Evolutionary conservation across 2,797 vertebrate genomes (phyloP).

Genomic region (Myotis daubentonii): DNA sequence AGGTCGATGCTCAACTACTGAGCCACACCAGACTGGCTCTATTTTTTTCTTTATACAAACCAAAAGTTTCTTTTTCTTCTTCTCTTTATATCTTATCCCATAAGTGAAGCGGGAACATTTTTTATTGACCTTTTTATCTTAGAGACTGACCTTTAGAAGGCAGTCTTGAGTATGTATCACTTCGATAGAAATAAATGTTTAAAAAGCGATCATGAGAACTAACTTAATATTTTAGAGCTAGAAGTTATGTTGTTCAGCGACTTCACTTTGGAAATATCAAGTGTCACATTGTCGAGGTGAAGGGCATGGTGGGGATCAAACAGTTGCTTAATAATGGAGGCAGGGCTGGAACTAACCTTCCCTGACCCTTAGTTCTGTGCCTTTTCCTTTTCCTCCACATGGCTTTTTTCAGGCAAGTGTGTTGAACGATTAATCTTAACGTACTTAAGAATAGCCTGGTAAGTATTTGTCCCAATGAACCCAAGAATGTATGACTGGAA

Average conservation of each 20-base stretch:
- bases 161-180: not conserved
- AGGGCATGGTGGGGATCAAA: not conserved
- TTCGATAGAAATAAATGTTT: constrained; percentile 21
- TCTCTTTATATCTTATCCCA: not conserved
- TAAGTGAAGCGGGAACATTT: not conserved
- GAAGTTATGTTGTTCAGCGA: not conserved
- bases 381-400: not conserved
- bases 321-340: not conserved
- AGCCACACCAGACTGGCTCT: not conserved
- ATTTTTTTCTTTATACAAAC: not conserved
- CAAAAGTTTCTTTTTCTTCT: not conserved
- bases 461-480: not conserved
- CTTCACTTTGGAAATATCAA: not conserved
- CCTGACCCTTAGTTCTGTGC: not conserved
- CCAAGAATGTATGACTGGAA: not conserved
- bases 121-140: constrained; percentile 29
- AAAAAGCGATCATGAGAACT: not conserved
- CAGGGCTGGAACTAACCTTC: not conserved
- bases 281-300: not conserved
- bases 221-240: not conserved
- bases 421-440: not conserved
- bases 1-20: too few species aligned
- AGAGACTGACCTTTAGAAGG: not conserved
- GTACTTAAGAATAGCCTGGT: not conserved
- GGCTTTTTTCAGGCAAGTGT: not conserved